Percentiles rank a stretch among this genome's conserved stretches.
Evolutionary conservation across 2,888 invertebrate genomes (phyloP).

Genomic region (Agrochola macilenta): DNA sequence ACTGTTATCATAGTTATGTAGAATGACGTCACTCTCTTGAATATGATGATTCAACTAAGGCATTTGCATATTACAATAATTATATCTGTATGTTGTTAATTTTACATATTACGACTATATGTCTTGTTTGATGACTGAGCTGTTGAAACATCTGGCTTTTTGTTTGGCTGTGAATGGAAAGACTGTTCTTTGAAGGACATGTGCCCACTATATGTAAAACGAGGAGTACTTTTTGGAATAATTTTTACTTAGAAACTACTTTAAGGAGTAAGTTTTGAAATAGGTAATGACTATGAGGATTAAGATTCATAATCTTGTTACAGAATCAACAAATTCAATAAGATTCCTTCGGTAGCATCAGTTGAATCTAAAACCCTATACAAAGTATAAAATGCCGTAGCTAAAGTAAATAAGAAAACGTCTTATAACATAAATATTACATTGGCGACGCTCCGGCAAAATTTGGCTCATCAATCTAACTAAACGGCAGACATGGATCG

Average conservation of each 20-base stretch:
- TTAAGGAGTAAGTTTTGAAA: not conserved
- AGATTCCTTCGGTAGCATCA: not conserved
- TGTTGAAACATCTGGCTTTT: slow-evolving; percentile 24
- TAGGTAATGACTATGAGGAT: not conserved
- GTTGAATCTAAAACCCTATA: not conserved
- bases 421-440: slow-evolving; percentile 20
- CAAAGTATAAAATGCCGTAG: not conserved
- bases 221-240: not conserved
- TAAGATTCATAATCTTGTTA: not conserved
- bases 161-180: slow-evolving; percentile 13
- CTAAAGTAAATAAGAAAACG: slow-evolving; percentile 9
- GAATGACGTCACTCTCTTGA: slow-evolving; percentile 47
- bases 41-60: slow-evolving; percentile 42
- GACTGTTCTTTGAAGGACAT: not conserved
- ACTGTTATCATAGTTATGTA: slow-evolving; percentile 31
- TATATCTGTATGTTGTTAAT: slow-evolving; percentile 19
- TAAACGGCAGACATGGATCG: slow-evolving; percentile 50
- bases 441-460: not conserved
- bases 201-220: not conserved
- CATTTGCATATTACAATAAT: slow-evolving; percentile 42
- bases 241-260: not conserved
- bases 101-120: slow-evolving; percentile 32
- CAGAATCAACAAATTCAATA: not conserved
- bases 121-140: slow-evolving; percentile 33
- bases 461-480: slow-evolving; percentile 48